Evolutionary conservation across 2,888 invertebrate species (phyloP).

Genomic region (Dichetophora obliterata): DNA sequence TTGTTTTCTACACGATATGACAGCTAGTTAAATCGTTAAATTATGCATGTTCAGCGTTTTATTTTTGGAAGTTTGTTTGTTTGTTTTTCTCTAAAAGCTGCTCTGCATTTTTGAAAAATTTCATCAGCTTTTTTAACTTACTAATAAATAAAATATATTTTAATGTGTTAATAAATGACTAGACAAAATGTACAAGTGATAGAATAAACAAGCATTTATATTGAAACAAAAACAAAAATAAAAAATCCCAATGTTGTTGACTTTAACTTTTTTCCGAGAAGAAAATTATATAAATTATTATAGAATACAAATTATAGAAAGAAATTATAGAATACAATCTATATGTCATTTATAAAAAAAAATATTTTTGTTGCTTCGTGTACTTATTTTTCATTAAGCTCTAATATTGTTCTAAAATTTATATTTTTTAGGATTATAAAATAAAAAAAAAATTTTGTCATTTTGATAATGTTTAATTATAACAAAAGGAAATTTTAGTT

Average conservation of each 20-base stretch:
- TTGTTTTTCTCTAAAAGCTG: background rate
- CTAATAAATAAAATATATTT: background rate
- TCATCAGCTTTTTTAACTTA: constrained; percentile 32
- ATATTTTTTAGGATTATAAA: no score
- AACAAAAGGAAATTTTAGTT: no score
- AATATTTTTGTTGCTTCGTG: no score
- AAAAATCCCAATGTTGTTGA: background rate
- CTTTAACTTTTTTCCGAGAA: no score
- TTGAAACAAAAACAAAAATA: background rate
- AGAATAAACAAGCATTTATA: background rate
- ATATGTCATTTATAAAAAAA: no score
- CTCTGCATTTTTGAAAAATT: constrained; percentile 28
- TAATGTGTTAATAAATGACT: background rate
- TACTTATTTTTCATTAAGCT: no score
- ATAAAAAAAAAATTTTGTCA: no score
- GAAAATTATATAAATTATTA: no score
- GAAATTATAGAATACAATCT: no score
- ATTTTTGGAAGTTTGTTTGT: background rate
- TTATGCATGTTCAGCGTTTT: background rate
- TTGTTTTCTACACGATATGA: background rate
- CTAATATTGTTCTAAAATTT: no score
- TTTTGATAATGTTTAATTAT: no score
- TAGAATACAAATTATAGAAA: no score
- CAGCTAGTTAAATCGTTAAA: background rate
- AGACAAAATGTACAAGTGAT: background rate